phyloP scores from a whole-genome alignment of 2,113 vertebrate species.

The Lutjanus erythropterus region DNA sequence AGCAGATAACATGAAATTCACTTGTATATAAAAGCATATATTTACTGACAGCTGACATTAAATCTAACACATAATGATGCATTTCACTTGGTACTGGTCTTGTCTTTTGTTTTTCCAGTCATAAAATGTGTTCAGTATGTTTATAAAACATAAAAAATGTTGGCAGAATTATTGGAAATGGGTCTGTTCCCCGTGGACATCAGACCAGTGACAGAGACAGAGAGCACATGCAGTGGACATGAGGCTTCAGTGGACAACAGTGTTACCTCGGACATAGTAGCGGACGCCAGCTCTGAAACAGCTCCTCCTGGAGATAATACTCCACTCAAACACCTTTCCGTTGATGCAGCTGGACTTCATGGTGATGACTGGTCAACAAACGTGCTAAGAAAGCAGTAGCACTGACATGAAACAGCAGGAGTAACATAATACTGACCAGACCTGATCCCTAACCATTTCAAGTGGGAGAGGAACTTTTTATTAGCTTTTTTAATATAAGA shows the following conservation, averaged over 20 bases:
- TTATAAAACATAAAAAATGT: neutral
- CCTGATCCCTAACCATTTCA: neutral
- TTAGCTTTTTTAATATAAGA: neutral
- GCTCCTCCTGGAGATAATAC: constrained; percentile 94
- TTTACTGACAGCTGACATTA: neutral
- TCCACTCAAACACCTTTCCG: constrained; percentile 95
- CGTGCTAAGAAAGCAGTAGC: constrained; percentile 64
- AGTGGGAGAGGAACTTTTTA: neutral
- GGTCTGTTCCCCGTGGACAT: neutral
- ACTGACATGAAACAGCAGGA: neutral
- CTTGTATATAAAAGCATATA: neutral
- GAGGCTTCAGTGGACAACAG: neutral
- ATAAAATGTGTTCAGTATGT: neutral
- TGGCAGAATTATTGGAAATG: neutral
- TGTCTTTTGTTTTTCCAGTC: too few species aligned
- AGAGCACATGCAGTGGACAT: neutral
- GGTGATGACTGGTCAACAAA: constrained; percentile 84
- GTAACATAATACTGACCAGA: neutral
- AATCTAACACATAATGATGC: neutral
- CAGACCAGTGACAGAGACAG: neutral
- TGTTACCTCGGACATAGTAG: constrained; percentile 95
- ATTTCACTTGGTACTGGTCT: neutral
- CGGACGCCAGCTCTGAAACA: constrained; percentile 96
- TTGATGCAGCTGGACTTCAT: constrained; percentile 94
- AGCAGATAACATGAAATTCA: neutral